These are phyloP conservation scores for Ganaspis sp. DNA, from an alignment of 1,140 invertebrate genomes.

Conservation along the genomic window DNA sequence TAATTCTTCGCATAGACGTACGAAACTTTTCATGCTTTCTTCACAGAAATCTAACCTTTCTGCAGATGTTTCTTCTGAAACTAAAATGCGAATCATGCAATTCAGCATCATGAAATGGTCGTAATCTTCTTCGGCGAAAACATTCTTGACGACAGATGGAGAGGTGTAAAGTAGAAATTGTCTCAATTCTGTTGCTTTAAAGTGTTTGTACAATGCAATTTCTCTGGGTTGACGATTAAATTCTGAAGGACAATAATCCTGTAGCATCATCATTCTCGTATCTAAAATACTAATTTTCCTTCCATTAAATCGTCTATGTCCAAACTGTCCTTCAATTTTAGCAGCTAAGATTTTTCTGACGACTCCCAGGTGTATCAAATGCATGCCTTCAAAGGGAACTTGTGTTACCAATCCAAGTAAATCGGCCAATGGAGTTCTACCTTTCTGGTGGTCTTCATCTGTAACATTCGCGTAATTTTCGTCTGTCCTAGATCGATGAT, in stretches of 20 bases:
- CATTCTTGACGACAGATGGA: not conserved
- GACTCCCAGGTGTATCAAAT: constrained; percentile 57
- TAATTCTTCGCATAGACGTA: not conserved
- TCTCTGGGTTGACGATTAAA: not conserved
- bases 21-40: not conserved
- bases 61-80: not conserved
- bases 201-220: not conserved
- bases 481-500: constrained; percentile 3
- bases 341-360: constrained; percentile 24
- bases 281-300: not conserved
- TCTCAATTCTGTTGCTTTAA: not conserved
- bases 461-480: constrained; percentile 39
- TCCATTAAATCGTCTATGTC: not conserved
- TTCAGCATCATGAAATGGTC: not conserved
- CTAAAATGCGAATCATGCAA: not conserved
- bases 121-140: not conserved
- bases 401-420: constrained; percentile 45
- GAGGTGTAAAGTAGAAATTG: constrained; percentile 8
- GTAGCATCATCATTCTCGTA: not conserved
- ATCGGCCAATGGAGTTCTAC: constrained; percentile 29
- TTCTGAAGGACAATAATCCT: not conserved
- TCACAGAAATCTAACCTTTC: not conserved
- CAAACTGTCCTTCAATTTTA: not conserved
- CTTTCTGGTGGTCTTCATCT: constrained; percentile 56
- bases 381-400: constrained; percentile 43